Evolutionary conservation across 37 sponge, comb jelly and placozoan species (phyloP).

Genomic region (Diacarnus erythraeanus): DNA sequence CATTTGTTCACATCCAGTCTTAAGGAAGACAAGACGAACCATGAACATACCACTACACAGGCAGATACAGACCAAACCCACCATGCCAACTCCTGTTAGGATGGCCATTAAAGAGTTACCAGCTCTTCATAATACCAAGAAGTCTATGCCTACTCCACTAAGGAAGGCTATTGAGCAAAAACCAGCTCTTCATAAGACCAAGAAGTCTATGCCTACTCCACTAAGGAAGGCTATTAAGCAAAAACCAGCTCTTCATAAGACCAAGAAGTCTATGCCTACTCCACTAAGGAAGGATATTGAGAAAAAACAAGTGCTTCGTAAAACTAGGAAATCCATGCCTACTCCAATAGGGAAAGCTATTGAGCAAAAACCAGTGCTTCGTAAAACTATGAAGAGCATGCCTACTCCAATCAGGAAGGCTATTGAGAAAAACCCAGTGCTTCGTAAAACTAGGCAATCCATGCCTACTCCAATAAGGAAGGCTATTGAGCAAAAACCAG

Average conservation of each 20-base stretch:
- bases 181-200: constrained; percentile 33
- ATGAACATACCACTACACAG: constrained; percentile 62
- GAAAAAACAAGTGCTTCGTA: constrained; percentile 11
- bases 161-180: constrained; percentile 41
- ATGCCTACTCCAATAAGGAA: constrained; percentile 65
- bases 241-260: constrained; percentile 33
- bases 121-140: constrained; percentile 8
- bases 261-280: constrained; percentile 56
- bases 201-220: constrained; percentile 61
- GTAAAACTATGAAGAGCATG: constrained; percentile 42
- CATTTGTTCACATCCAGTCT: constrained; percentile 36
- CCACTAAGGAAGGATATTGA: constrained; percentile 61
- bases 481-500: constrained; percentile 26
- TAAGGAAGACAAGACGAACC: constrained; percentile 34
- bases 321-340: constrained; percentile 20
- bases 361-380: constrained; percentile 23
- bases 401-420: constrained; percentile 63
- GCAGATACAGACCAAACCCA: constrained; percentile 51
- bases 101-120: constrained; percentile 17
- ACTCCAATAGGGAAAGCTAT: constrained; percentile 61
- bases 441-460: constrained; percentile 45
- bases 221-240: constrained; percentile 38
- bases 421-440: constrained; percentile 28
- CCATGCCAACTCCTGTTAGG: constrained; percentile 37
- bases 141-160: constrained; percentile 45